Evolutionary conservation across 2,797 vertebrate species (phyloP).

Genomic region (Danio choprae): DNA sequence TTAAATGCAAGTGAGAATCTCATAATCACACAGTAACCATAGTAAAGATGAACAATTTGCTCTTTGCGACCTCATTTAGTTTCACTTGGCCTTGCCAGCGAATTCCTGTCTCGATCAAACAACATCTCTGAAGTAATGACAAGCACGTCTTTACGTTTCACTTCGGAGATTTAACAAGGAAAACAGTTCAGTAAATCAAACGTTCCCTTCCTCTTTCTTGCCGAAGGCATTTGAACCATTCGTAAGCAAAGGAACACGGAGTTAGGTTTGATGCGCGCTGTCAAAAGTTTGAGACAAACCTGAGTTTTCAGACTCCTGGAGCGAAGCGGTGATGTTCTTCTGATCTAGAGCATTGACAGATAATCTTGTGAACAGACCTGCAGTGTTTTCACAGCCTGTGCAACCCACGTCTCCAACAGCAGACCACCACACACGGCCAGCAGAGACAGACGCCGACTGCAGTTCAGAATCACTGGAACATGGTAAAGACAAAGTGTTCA

Average conservation of each 20-base stretch:
- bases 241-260: background rate
- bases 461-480: slow-evolving; percentile 87
- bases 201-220: background rate
- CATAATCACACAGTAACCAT: slow-evolving; percentile 17
- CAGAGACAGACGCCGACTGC: slow-evolving; percentile 82
- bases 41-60: slow-evolving; percentile 5
- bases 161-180: background rate
- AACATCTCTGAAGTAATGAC: background rate
- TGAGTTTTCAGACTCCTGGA: background rate
- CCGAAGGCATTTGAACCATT: background rate
- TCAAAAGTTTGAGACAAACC: background rate
- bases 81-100: slow-evolving; percentile 8
- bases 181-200: slow-evolving; percentile 4
- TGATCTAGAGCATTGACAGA: slow-evolving; percentile 53
- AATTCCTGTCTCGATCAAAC: slow-evolving; percentile 5
- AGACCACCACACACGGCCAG: slow-evolving; percentile 83
- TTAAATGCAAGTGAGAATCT: background rate
- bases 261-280: background rate
- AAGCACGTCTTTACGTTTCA: background rate
- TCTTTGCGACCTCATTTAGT: slow-evolving; percentile 8
- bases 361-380: slow-evolving; percentile 73
- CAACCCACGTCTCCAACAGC: slow-evolving; percentile 81
- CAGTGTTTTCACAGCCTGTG: slow-evolving; percentile 77
- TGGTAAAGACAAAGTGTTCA: background rate
- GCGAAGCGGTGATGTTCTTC: background rate